These are phyloP conservation scores for Tipula unca DNA, from an alignment of 2,888 invertebrate species.

Conservation along the genomic window DNA sequence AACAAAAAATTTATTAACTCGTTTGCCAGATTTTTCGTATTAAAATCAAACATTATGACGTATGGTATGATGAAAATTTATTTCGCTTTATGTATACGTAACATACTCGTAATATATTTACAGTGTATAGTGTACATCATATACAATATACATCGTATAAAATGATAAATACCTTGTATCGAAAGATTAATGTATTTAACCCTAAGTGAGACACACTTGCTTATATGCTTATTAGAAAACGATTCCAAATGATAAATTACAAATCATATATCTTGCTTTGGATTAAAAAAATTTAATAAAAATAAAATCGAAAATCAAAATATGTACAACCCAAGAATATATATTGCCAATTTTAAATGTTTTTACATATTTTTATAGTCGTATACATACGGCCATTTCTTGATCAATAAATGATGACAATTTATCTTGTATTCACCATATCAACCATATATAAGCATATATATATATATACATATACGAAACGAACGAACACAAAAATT, in stretches of 20 bases:
- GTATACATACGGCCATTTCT: neutral
- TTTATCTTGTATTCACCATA: neutral
- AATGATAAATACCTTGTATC: neutral
- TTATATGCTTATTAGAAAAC: neutral
- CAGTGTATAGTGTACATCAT: neutral
- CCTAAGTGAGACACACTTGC: constrained; percentile 14
- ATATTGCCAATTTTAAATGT: neutral
- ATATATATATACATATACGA: neutral
- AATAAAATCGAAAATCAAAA: neutral
- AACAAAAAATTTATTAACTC: neutral
- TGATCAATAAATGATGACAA: neutral
- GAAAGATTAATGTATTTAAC: neutral
- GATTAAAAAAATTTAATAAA: neutral
- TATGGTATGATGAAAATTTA: neutral
- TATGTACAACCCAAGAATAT: neutral
- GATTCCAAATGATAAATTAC: neutral
- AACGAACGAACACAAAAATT: neutral
- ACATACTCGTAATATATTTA: neutral
- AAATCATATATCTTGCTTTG: neutral
- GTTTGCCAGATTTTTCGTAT: neutral
- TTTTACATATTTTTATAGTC: neutral
- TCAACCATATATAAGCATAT: neutral
- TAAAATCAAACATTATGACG: neutral
- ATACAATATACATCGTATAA: neutral
- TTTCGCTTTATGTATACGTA: neutral